These are phyloP conservation scores for Saccostrea glomerata DNA, from an alignment of 1,140 invertebrate species.

Conservation along the genomic window DNA sequence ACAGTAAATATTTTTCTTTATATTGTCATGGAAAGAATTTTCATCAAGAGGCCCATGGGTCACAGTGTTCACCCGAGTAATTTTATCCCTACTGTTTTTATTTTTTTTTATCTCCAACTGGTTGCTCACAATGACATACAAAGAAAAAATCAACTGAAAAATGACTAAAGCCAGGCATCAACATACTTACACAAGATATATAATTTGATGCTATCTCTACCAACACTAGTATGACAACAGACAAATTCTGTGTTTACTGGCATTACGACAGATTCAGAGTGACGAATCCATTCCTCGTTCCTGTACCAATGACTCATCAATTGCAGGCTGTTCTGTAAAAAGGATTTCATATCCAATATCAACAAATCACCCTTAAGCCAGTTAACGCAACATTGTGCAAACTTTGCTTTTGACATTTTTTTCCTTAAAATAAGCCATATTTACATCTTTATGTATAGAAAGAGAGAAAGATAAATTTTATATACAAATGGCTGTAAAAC, in stretches of 20 bases:
- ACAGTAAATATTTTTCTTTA: background rate
- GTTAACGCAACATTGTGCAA: background rate
- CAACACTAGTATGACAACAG: background rate
- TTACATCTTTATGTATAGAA: too few species aligned
- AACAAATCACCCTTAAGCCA: background rate
- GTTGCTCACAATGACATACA: too few species aligned
- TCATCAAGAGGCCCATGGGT: too few species aligned
- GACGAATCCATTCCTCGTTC: background rate
- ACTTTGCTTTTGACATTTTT: too few species aligned
- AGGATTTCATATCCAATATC: background rate
- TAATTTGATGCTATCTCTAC: background rate
- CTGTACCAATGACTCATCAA: conserved; percentile 22
- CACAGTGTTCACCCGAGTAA: too few species aligned
- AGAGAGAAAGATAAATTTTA: too few species aligned
- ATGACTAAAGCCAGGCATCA: background rate
- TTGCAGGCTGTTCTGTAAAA: background rate
- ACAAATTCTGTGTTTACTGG: background rate
- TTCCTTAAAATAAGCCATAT: too few species aligned
- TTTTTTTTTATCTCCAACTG: too few species aligned
- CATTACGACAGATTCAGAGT: background rate
- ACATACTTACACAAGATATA: background rate
- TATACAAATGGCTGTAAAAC: background rate
- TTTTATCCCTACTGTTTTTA: too few species aligned
- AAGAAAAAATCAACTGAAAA: too few species aligned
- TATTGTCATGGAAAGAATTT: too few species aligned